Conservation (phyloP, 2,113 vertebrate genomes). For the Alouatta palliata region DNA sequence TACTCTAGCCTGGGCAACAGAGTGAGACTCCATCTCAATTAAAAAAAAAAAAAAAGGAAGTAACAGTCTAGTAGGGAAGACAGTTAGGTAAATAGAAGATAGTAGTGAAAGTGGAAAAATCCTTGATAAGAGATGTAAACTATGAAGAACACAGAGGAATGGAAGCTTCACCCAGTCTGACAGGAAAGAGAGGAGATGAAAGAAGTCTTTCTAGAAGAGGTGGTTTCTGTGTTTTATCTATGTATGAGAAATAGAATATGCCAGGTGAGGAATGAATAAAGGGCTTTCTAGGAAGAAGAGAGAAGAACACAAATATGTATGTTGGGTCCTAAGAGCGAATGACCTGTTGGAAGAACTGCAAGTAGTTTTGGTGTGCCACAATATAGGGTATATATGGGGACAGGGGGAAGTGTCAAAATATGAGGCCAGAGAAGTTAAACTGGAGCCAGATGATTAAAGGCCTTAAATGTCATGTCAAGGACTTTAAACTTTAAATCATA, state of each 20-base stretch:
- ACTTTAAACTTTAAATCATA: conserved; percentile 43
- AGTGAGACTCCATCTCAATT: no score
- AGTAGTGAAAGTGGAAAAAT: conserved; percentile 26
- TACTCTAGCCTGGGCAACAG: no score
- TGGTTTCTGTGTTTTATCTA: background rate
- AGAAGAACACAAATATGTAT: background rate
- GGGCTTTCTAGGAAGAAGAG: background rate
- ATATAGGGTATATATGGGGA: background rate
- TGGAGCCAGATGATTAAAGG: background rate
- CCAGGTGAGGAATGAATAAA: background rate
- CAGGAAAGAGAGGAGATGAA: background rate
- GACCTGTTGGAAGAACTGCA: background rate
- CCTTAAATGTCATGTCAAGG: background rate
- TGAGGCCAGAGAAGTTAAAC: background rate
- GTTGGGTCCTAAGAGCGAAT: background rate
- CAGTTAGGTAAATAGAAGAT: background rate
- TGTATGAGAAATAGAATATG: background rate
- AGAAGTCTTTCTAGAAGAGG: background rate
- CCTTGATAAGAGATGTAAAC: background rate
- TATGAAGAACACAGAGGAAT: background rate
- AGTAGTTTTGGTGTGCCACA: background rate
- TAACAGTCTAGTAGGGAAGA: background rate
- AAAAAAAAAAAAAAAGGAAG: no score
- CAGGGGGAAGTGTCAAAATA: background rate
- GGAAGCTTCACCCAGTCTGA: background rate